Percentiles rank a stretch among this genome's conserved stretches.
Evolutionary conservation across 2,113 vertebrate genomes (phyloP).

Genomic region (Thermophis baileyi): DNA sequence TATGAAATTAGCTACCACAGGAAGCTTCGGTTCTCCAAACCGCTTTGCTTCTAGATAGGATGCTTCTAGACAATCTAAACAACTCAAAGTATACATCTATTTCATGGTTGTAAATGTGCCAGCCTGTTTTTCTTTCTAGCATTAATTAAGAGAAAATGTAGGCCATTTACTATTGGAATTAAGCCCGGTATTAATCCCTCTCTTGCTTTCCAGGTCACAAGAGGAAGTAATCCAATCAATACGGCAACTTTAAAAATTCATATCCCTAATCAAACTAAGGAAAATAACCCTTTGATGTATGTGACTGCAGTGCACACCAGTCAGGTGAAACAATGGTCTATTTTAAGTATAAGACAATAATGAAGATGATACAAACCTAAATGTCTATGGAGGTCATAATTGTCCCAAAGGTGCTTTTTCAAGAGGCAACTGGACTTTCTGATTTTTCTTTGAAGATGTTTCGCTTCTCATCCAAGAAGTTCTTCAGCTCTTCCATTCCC

Average conservation of each 20-base stretch:
- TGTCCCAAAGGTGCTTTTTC: too few relatives aligned
- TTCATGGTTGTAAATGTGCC: neutral
- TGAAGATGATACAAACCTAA: neutral
- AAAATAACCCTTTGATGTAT: slow-evolving; percentile 81
- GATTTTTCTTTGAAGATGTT: too few relatives aligned
- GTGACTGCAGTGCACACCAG: slow-evolving; percentile 72
- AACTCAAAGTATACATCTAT: neutral
- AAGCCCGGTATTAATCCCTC: neutral
- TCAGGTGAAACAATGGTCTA: slow-evolving; percentile 62
- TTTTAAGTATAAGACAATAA: neutral
- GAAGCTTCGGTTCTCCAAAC: neutral
- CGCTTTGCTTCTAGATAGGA: neutral
- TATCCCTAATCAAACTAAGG: slow-evolving; percentile 75
- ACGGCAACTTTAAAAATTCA: slow-evolving; percentile 73
- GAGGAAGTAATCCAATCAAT: slow-evolving; percentile 76
- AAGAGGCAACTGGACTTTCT: too few relatives aligned
- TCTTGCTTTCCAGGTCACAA: slow-evolving; percentile 72
- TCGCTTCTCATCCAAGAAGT: too few relatives aligned
- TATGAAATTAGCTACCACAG: neutral
- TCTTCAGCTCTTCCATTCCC: too few relatives aligned
- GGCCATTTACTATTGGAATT: neutral
- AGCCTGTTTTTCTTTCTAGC: neutral
- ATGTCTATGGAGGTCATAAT: too few relatives aligned
- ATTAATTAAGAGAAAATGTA: neutral
- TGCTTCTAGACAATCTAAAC: neutral